Conservation (phyloP, 2,888 invertebrate species). For the Synanthedon tipuliformis region DNA sequence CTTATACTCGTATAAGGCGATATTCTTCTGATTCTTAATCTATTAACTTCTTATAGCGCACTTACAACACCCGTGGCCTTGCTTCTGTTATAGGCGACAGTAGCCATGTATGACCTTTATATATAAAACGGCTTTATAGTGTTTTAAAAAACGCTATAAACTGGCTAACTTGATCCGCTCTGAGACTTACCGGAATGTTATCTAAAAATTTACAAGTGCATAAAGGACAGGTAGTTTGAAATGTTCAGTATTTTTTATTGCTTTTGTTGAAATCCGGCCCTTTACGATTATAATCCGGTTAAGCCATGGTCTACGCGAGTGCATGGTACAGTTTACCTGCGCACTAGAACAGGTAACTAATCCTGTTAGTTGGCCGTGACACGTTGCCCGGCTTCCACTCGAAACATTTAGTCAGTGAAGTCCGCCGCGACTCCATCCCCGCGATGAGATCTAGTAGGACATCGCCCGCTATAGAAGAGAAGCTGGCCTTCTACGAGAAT, state of each 20-base stretch:
- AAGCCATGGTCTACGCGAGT: slow-evolving; percentile 38
- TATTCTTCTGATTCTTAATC: too few species aligned
- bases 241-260: background rate
- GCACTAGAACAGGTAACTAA: slow-evolving; percentile 58
- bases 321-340: slow-evolving; percentile 44
- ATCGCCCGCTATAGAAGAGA: slow-evolving; percentile 61
- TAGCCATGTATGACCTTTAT: too few species aligned
- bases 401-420: slow-evolving; percentile 44
- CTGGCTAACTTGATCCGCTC: too few species aligned
- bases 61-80: too few species aligned
- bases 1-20: too few species aligned
- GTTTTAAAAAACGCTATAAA: too few species aligned
- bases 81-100: too few species aligned
- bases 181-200: too few species aligned
- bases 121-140: too few species aligned
- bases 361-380: slow-evolving; percentile 70
- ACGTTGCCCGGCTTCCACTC: slow-evolving; percentile 60
- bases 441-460: slow-evolving; percentile 56
- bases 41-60: too few species aligned
- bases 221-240: background rate
- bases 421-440: slow-evolving; percentile 35
- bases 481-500: slow-evolving; percentile 66
- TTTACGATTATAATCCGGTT: slow-evolving; percentile 35
- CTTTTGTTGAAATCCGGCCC: slow-evolving; percentile 18
- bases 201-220: too few species aligned